phyloP scores from a whole-genome alignment of 2,113 vertebrate genomes.

The Stigmatopora argus region DNA sequence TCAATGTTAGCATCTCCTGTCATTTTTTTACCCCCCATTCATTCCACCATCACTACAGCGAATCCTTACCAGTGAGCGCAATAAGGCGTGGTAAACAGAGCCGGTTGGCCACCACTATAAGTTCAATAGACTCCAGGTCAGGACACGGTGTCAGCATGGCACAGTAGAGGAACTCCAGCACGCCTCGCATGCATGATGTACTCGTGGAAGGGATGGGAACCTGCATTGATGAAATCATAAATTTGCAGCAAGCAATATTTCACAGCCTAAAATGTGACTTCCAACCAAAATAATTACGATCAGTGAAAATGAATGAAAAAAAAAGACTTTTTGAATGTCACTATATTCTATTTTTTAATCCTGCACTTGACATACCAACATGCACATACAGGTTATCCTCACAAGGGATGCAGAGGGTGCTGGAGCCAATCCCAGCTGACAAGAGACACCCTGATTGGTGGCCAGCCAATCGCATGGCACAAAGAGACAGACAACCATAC shows the following conservation, averaged over 20 bases:
- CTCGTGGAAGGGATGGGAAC: slow-evolving; percentile 80
- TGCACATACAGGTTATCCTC: too few relatives aligned
- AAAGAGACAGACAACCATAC: too few relatives aligned
- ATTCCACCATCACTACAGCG: background rate
- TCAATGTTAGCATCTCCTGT: slow-evolving; percentile 8
- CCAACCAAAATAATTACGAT: too few relatives aligned
- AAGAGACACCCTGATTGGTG: too few relatives aligned
- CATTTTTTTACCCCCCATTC: background rate
- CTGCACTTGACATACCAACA: too few relatives aligned
- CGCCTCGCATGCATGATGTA: slow-evolving; percentile 74
- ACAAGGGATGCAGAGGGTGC: too few relatives aligned
- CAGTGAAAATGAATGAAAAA: too few relatives aligned
- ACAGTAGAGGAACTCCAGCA: slow-evolving; percentile 85
- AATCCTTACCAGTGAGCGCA: slow-evolving; percentile 77
- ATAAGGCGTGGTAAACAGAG: slow-evolving; percentile 83
- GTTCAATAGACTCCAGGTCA: slow-evolving; percentile 77
- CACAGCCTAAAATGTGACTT: too few relatives aligned
- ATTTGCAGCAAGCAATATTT: background rate
- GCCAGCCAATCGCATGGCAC: too few relatives aligned
- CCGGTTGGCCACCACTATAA: slow-evolving; percentile 80
- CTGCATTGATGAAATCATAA: slow-evolving; percentile 48
- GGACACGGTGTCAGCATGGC: slow-evolving; percentile 73
- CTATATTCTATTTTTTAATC: too few relatives aligned
- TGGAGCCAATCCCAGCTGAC: too few relatives aligned
- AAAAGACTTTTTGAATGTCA: too few relatives aligned